Conservation (phyloP, 2,113 vertebrate genomes). For the Odocoileus hemionus region DNA sequence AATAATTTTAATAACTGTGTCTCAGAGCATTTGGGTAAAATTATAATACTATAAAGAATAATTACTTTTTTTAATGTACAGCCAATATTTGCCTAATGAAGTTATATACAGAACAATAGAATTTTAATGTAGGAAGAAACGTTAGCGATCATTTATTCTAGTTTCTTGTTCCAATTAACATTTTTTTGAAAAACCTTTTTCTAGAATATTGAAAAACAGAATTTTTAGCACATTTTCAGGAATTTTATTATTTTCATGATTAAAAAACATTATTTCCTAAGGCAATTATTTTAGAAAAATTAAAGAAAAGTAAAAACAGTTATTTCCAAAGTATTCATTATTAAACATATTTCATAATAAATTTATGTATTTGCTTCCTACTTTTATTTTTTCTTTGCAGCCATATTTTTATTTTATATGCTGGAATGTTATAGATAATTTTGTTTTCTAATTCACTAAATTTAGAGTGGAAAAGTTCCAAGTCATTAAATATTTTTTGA, state of each 20-base stretch:
- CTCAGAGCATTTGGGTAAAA: neutral
- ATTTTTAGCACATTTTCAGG: neutral
- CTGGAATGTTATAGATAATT: neutral
- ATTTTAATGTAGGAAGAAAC: neutral
- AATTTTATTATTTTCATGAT: neutral
- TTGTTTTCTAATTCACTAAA: neutral
- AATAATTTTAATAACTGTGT: neutral
- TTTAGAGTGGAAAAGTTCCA: neutral
- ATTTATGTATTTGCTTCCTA: neutral
- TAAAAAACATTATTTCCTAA: neutral
- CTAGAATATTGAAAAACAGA: neutral
- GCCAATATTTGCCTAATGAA: constrained; percentile 17
- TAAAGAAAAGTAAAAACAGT: neutral
- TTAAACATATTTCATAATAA: neutral
- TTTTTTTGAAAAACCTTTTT: neutral
- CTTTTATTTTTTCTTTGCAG: neutral
- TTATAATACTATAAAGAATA: constrained; percentile 2
- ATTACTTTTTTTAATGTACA: neutral
- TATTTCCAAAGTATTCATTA: neutral
- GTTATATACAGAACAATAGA: neutral
- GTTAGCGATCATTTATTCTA: neutral
- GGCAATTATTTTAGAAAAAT: neutral
- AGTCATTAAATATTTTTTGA: neutral
- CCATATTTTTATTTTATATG: neutral
- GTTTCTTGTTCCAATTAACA: neutral